A percentile compares a stretch with the other conserved stretches of the same genome.
Conservation (phyloP, 2,888 invertebrate species). For the Xylota segnis region DNA sequence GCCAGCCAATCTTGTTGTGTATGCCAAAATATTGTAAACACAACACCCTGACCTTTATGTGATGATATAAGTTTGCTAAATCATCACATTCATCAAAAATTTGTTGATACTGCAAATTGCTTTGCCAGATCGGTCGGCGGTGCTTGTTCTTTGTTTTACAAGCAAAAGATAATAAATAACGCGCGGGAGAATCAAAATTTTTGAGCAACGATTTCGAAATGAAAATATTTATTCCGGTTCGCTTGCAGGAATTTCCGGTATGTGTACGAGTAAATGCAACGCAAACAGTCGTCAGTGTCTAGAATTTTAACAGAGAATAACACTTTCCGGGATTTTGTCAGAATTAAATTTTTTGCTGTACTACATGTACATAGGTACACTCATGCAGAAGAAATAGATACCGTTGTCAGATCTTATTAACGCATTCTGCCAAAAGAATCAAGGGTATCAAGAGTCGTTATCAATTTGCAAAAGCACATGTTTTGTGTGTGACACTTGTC, state of each 20-base stretch:
- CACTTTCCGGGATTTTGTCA: neutral
- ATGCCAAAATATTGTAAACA: neutral
- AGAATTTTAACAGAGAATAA: neutral
- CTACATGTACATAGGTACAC: neutral
- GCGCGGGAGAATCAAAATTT: neutral
- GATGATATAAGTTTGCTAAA: slow-evolving; percentile 32
- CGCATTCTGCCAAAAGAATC: neutral
- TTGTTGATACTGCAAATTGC: slow-evolving; percentile 5
- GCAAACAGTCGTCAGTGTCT: neutral
- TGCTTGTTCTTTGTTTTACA: neutral
- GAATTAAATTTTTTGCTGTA: neutral
- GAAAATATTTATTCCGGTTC: slow-evolving; percentile 14
- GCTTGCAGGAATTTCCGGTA: slow-evolving; percentile 4
- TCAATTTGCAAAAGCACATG: neutral
- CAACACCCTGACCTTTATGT: slow-evolving; percentile 17
- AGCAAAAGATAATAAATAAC: neutral
- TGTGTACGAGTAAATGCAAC: neutral
- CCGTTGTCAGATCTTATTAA: neutral
- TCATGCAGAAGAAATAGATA: neutral
- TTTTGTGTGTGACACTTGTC: neutral
- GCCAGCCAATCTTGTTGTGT: neutral
- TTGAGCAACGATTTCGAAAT: neutral
- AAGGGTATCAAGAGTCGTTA: neutral
- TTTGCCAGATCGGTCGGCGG: neutral
- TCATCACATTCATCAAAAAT: slow-evolving; percentile 18